Evolutionary conservation across 2,113 vertebrate species (phyloP).

Genomic region (Calidris pugnax): DNA sequence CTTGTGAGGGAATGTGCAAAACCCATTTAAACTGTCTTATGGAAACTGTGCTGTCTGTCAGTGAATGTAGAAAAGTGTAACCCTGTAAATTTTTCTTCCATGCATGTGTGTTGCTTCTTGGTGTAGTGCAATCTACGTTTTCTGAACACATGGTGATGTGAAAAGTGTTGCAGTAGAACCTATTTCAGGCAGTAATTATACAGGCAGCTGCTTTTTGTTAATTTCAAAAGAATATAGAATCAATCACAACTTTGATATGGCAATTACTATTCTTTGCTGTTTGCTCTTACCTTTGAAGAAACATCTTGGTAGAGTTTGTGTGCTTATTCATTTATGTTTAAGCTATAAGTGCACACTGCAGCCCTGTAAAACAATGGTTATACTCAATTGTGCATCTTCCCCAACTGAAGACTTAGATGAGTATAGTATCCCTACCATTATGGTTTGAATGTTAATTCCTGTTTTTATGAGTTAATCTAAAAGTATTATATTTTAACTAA

Average conservation of each 20-base stretch:
- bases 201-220: not conserved
- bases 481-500: not conserved
- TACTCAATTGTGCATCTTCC: not conserved
- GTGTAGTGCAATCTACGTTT: not conserved
- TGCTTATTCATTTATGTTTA: not conserved
- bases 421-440: not conserved
- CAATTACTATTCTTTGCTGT: not conserved
- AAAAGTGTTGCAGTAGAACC: not conserved
- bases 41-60: not conserved
- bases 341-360: not conserved
- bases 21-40: not conserved
- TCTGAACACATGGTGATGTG: not conserved
- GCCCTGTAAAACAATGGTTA: not conserved
- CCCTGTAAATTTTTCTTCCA: not conserved
- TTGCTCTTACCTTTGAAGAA: not conserved
- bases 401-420: not conserved
- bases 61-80: not conserved
- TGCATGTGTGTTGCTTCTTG: not conserved
- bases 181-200: not conserved
- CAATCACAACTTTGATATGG: not conserved
- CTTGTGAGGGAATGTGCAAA: not conserved
- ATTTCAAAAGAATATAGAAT: not conserved
- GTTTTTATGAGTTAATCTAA: not conserved
- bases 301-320: not conserved
- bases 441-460: not conserved